These are phyloP conservation scores for Gymnocheta viridis DNA, from an alignment of 2,888 invertebrate species.

Conservation along the genomic window DNA sequence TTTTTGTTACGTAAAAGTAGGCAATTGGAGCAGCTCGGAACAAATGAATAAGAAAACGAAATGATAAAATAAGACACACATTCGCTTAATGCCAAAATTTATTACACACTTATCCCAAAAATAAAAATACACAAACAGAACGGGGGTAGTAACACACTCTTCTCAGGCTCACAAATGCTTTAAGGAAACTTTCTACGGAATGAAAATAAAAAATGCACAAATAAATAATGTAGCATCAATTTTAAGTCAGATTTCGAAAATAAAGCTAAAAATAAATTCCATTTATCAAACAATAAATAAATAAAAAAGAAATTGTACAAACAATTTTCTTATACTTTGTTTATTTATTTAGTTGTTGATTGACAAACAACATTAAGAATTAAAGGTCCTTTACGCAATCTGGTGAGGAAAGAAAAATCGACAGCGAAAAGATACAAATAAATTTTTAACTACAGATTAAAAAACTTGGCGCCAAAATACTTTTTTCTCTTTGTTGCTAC, in stretches of 20 bases:
- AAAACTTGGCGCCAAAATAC: slow-evolving; percentile 10
- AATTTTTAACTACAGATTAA: slow-evolving; percentile 18
- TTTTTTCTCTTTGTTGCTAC: background rate
- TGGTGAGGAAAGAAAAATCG: background rate
- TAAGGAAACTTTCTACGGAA: background rate
- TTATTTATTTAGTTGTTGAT: background rate
- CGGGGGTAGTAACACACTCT: background rate
- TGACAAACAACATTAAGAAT: slow-evolving; percentile 6
- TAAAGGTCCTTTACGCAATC: background rate
- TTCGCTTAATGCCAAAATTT: slow-evolving; percentile 58
- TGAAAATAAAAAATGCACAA: background rate
- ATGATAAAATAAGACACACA: slow-evolving; percentile 42
- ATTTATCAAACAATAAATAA: background rate
- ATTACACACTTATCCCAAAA: slow-evolving; percentile 49
- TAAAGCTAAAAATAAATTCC: slow-evolving; percentile 27
- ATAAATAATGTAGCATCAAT: slow-evolving; percentile 32
- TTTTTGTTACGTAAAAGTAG: slow-evolving; percentile 39
- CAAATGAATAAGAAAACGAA: slow-evolving; percentile 43
- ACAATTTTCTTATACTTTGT: background rate
- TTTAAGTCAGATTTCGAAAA: slow-evolving; percentile 5
- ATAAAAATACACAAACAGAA: background rate
- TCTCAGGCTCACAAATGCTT: background rate
- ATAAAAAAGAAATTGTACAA: background rate
- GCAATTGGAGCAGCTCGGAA: slow-evolving; percentile 40
- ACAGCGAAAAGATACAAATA: background rate